Percentiles rank a stretch among this genome's conserved stretches.
These are phyloP conservation scores for Hermetia illucens DNA, from an alignment of 1,140 invertebrate species.

Conservation along the genomic window DNA sequence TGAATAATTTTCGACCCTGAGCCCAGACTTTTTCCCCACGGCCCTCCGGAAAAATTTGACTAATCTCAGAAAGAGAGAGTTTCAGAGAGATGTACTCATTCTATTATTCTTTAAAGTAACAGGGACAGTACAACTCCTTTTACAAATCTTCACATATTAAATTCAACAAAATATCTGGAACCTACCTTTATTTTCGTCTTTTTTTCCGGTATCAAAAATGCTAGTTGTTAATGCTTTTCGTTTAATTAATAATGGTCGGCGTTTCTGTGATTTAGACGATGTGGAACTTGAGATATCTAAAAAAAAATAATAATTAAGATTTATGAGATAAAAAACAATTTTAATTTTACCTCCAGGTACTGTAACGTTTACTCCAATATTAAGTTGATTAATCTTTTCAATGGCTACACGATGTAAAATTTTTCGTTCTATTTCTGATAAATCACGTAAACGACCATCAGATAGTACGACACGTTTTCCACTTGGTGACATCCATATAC, in stretches of 20 bases:
- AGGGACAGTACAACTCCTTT: too few species aligned
- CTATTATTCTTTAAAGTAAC: too few species aligned
- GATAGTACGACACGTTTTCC: conserved; percentile 59
- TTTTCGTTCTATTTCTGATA: conserved; percentile 67
- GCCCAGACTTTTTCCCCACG: too few species aligned
- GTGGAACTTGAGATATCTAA: conserved; percentile 22
- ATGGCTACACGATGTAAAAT: conserved; percentile 71
- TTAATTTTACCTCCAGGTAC: conserved; percentile 1
- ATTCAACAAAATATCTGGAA: too few species aligned
- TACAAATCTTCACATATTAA: too few species aligned
- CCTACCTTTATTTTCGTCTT: conserved; percentile 56
- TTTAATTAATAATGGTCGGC: conserved; percentile 60
- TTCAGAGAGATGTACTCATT: too few species aligned
- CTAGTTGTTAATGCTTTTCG: conserved; percentile 71
- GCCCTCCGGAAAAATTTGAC: too few species aligned
- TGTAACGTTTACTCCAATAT: conserved; percentile 59
- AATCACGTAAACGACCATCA: conserved; percentile 51
- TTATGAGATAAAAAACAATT: neutral
- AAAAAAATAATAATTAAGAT: conserved; percentile 10
- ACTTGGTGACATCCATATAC: conserved; percentile 63
- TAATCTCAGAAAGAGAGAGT: too few species aligned
- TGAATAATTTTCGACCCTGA: too few species aligned
- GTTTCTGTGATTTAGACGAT: conserved; percentile 47
- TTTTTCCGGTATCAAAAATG: conserved; percentile 61
- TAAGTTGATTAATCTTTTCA: conserved; percentile 73